Evolutionary conservation across 2,113 vertebrate genomes (phyloP), one percentile per base, ranked within the genome.

Genomic region (Pitta sordida): DNA sequence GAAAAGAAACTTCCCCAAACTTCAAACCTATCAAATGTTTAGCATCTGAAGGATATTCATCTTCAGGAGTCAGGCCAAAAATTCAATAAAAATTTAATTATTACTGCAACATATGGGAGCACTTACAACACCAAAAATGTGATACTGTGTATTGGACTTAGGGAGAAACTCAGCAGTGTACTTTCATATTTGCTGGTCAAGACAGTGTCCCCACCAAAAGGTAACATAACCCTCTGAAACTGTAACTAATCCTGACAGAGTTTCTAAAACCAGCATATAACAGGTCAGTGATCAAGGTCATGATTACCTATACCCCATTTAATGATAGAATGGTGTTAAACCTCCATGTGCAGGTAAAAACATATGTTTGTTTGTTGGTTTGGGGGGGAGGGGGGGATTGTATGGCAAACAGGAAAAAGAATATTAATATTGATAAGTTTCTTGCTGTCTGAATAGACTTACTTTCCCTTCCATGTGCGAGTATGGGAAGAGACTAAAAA

Each of bases 21-120:
- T 97, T 98, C 95, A 98, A 97, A 95, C 90, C 73, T 98, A 98
- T 98, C 95, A 92, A 95, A 97, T 97, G 88, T 96, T 97, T 97
- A 97, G 94, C 96, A 98, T 96, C 95, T 97, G 97, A 98, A 97
- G 93, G 93, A 96, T 97, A 98, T 97, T 97, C 96, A 95, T 97
- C 97, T 98, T 97, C 96, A 97, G 95, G 94, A 97, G 74, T 11
- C 51, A 92, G 58, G 96, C 97, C 96, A 98, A 98, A 96, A 97
- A 97, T 81, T 96, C 94, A 97, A 96, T 97, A 98, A 96, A 97
- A 97, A 92, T 95, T 90, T 96, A 97, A 98, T 98, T 97, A 97
- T 97, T 98, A 97, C 94, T 98, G 90, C 96, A 97, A 88, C 97
- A 97, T 98, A 97, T 97, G 97, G 96, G 96, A 97, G 75, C 83